Base-by-base conservation (phyloP, 2,113 vertebrate species). In the Sylvietta virens region DNA sequence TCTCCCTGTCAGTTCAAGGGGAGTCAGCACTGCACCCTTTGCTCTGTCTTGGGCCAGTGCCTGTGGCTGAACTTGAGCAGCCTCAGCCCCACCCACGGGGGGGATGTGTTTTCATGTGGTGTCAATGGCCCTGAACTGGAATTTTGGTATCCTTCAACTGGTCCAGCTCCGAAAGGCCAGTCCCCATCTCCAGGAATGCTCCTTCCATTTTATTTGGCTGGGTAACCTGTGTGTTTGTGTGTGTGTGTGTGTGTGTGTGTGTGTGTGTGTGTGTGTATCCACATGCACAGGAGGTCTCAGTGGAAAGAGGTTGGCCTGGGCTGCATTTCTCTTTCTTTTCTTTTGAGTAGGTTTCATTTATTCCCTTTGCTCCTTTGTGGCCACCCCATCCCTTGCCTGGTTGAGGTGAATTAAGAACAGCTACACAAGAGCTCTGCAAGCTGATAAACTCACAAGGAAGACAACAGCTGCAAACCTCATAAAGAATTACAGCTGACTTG, bases 211-310 rank as follows among this genome's bases (percentile, higher is more conserved):
- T 4, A 3, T 37, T 57, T 86, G 53, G 5, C 79, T 51, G 44
- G 30, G 27, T 24, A 17, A 10, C n/a, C 40, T 13, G 2, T 7
- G 4, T 16, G 13, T 24, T 16, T 39, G 50, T 11, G 13, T 31
- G 5, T 37, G 19, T n/a, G n/a, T 13, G 2, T 7, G 4, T 16
- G 13, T 24, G 20, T 39, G 50, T 11, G 13, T 31, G 5, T 37
- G 19, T 13, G 2, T 7, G 4, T 16, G 13, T 24, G 20, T 39
- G 50, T 11, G 13, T 31, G 5, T 37, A 16, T 22, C 35, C 15
- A 2, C 0, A 0, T 60, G 24, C 31, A 47, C 39, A 39, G 7
- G 48, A 89, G 40, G 16, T 42, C 48, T 60, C 16, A 1, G 21
- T 39, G 40, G 39, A n/a, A 48, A 27, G 47, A 65, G 15, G 11